Evolutionary conservation across 92 coral and sea anemone genomes (phyloP), one percentile per base, ranked within the genome.

Genomic region (Phenganax subtilis): DNA sequence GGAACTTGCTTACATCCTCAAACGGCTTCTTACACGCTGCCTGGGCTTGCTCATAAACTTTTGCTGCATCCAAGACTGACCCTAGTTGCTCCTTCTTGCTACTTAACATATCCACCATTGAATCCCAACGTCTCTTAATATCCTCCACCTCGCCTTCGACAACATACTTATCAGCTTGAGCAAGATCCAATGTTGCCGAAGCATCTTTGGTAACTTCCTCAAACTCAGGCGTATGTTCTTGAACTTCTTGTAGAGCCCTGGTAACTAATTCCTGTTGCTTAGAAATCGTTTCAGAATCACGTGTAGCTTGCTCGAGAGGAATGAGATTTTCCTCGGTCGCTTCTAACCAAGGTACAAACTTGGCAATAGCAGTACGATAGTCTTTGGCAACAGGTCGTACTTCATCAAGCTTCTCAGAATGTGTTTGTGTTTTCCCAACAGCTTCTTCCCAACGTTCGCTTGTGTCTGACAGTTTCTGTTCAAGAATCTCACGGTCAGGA

Each of bases 81-180:
- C 83, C 81, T 61, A 94, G 87, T 31, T 90, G 91, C 31, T 86
- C 88, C 68, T 92, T 83, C 17, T 88, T 78, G 7, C 84, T 61
- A 8, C 87, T 86, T 9, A 87, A 84, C 17, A 85, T 89, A n/a
- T 77, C 85, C 31, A 80, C 56, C 60, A 94, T 87, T 12, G 73
- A 71, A 51, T 89, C 92, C 85, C 87, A 94, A 11, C 98, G 96
- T 85, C 89, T 92, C 81, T 85, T 86, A 25, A 88, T 80, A 72
- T 94, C 98, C 84, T 90, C 89, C 0, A 84, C 90, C 75, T 92
- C 98, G 29, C 98, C 98, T 66, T 92, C 97, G 12, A 93, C 88
- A 27, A 94, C 90, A 82, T 74, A 94, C 81, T 89, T 90, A 83
- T 94, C 98, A 53, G 92, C 91, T 71, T 93, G 90, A 62, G 97